Evolutionary conservation across 2,888 invertebrate species (phyloP).

Genomic region (Drosophila affinis): DNA sequence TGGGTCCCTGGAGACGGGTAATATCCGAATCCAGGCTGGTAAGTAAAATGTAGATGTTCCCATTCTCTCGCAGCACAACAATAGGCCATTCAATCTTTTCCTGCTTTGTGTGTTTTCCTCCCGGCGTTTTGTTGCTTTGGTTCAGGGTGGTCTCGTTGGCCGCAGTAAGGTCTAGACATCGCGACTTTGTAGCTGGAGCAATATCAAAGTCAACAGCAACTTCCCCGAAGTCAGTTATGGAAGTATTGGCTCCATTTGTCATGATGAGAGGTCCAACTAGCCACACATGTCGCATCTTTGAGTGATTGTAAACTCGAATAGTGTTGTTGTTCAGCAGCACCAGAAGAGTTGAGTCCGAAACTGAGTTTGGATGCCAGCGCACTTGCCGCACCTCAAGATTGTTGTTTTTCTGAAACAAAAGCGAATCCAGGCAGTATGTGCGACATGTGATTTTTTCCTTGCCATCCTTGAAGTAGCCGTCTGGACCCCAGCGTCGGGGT

Average conservation of each 20-base stretch:
- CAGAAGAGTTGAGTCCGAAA: constrained; percentile 89
- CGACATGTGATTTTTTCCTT: constrained; percentile 87
- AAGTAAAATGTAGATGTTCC: constrained; percentile 88
- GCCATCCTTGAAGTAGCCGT: constrained; percentile 87
- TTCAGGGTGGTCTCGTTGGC: constrained; percentile 10
- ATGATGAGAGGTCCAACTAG: constrained; percentile 84
- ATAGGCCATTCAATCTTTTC: constrained; percentile 88
- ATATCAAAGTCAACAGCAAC: constrained; percentile 94
- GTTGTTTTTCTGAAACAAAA: constrained; percentile 88
- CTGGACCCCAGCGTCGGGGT: constrained; percentile 88
- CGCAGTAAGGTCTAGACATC: not conserved
- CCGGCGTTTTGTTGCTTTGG: constrained; percentile 28
- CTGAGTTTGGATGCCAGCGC: constrained; percentile 94
- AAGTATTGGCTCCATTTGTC: constrained; percentile 56
- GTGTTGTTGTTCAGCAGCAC: constrained; percentile 94
- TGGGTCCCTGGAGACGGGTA: constrained; percentile 88
- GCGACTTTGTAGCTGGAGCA: constrained; percentile 84
- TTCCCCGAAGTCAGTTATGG: constrained; percentile 88
- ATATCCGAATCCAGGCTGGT: constrained; percentile 83
- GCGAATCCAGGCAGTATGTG: constrained; percentile 87
- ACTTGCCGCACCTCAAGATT: constrained; percentile 89
- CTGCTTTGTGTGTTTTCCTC: constrained; percentile 36
- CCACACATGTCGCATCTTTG: constrained; percentile 84
- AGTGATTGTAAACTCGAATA: constrained; percentile 86
- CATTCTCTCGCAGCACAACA: constrained; percentile 92